Evolutionary conservation across 2,113 vertebrate species (phyloP), one percentile per base, ranked within the genome.

Genomic region (Chelonoidis abingdonii): DNA sequence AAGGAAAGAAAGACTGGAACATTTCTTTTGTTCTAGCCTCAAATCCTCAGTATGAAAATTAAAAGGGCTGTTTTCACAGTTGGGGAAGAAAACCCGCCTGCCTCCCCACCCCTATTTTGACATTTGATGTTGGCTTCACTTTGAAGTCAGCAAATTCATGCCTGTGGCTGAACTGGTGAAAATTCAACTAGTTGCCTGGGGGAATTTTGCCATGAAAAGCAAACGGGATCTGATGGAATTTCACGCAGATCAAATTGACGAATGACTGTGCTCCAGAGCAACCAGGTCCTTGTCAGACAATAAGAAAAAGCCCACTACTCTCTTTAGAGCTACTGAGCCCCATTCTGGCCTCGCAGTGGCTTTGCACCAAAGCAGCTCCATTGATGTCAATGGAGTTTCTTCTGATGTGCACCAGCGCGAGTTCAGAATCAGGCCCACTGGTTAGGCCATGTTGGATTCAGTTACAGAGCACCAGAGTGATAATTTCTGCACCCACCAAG

Each of bases 61-160:
- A 96, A 98, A 97, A 97, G 93, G 92, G 88, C 88, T 95, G 94
- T 96, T 96, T 97, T 93, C 93, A 95, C 94, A 92, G 94, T 93
- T 94, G 94, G 86, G 92, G 78, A 94, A 95, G 59, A 80, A 78
- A 59, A n/a, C 27, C 7, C 29, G 9, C 83, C 65, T 88, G 83
- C 80, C 65, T 29, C 35, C 2, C 24, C 47, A 72, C 38, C 57
- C 90, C 85, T 8, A 0, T 87, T 96, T 91, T 92, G 84, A 90
- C 90, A 91, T 95, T 93, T 93, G 80, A 92, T 96, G 86, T 85
- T 85, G 52, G 80, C 94, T 97, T 76, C 89, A 54, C 96, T 95
- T 93, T 96, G 88, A 97, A 96, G 69, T 78, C 56, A 92, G 31
- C 83, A 92, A 89, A 89, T 96, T 96, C 96, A 94, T 94, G 89